A percentile compares a stretch with the other conserved stretches of the same genome.
Conservation (phyloP, 2,797 vertebrate genomes). For the Pipistrellus kuhlii region DNA sequence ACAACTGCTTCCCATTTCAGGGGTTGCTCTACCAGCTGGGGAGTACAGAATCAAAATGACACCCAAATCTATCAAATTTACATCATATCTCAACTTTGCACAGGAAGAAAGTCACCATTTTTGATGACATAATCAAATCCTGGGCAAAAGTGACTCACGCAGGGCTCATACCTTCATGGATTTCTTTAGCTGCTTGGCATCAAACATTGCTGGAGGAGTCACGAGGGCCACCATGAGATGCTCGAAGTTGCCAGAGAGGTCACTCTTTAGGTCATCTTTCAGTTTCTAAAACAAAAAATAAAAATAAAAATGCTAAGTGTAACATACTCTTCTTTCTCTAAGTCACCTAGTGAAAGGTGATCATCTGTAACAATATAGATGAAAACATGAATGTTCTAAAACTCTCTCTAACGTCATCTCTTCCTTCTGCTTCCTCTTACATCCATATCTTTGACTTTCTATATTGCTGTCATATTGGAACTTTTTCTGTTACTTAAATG, state of each 20-base stretch:
- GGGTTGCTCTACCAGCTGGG: neutral
- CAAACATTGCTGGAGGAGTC: constrained; percentile 88
- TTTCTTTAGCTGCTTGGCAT: constrained; percentile 90
- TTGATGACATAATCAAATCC: neutral
- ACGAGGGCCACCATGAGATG: constrained; percentile 90
- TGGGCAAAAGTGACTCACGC: rapidly evolving
- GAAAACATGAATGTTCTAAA: neutral
- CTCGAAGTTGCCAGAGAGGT: constrained; percentile 92
- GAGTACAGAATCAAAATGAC: neutral
- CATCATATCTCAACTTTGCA: neutral
- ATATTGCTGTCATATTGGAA: neutral
- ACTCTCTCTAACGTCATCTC: neutral
- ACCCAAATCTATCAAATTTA: neutral
- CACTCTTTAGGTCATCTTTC: constrained; percentile 91
- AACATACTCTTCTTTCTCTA: neutral
- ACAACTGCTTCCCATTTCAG: neutral
- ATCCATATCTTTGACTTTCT: neutral
- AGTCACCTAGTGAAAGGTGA: neutral
- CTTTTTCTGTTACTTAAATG: neutral
- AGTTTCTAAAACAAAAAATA: constrained; percentile 78
- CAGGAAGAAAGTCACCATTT: neutral
- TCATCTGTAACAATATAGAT: neutral
- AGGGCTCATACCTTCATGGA: constrained; percentile 90
- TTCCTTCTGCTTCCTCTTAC: neutral
- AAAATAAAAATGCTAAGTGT: neutral